phyloP scores from a whole-genome alignment of 1,140 invertebrate species.

The Lerema accius region DNA sequence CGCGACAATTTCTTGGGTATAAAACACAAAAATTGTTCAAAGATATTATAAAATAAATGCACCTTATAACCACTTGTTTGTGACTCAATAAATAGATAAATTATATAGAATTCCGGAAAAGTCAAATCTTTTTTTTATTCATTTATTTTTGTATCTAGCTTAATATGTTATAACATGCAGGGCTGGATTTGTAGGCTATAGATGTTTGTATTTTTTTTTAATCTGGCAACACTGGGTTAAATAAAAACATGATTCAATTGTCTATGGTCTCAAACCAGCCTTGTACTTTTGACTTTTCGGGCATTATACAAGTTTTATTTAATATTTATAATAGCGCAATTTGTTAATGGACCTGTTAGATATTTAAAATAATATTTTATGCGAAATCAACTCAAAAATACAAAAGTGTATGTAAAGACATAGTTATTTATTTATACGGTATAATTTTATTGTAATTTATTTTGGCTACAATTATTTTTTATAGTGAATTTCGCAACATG shows the following conservation, averaged over 20 bases:
- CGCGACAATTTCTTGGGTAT: not conserved
- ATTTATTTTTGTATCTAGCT: not conserved
- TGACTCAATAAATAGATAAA: not conserved
- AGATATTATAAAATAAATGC: not conserved
- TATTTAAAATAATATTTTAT: conserved; percentile 2
- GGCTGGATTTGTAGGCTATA: not conserved
- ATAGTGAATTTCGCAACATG: not conserved
- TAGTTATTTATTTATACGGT: not conserved
- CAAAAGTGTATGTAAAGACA: not conserved
- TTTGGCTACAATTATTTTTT: not conserved
- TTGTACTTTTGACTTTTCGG: not conserved
- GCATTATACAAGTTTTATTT: conserved; percentile 1
- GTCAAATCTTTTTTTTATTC: no score
- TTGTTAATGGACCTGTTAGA: conserved; percentile 1
- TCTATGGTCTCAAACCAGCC: not conserved
- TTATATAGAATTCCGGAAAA: not conserved
- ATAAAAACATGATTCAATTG: not conserved
- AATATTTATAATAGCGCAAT: conserved; percentile 4
- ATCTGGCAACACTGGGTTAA: no score
- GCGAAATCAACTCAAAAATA: not conserved
- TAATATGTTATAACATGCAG: not conserved
- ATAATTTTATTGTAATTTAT: not conserved
- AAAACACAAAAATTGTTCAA: not conserved
- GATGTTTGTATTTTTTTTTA: no score
- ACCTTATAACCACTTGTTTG: not conserved